A percentile compares a stretch with the other conserved stretches of the same genome.
Evolutionary conservation across 2,888 invertebrate genomes (phyloP).

Genomic region (Drosophila paramelanica): DNA sequence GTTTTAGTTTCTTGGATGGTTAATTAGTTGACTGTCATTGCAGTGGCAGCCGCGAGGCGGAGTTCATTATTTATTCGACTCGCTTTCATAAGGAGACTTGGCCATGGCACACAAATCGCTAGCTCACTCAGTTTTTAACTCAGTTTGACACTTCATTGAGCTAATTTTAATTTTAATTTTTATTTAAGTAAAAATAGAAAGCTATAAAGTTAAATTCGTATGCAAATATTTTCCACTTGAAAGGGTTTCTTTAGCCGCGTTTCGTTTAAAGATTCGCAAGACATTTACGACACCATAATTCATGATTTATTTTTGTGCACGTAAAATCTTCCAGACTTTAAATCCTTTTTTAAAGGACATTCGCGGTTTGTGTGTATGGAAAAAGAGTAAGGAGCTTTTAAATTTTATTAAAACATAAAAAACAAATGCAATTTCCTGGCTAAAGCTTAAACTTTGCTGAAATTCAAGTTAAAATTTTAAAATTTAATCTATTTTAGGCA

Average conservation of each 20-base stretch:
- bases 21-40: constrained; percentile 60
- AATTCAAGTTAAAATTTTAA: neutral
- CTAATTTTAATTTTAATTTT: constrained; percentile 39
- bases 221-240: constrained; percentile 39
- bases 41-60: constrained; percentile 52
- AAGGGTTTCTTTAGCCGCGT: constrained; percentile 2
- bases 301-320: too few relatives aligned
- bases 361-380: neutral
- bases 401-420: neutral
- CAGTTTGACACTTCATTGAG: constrained; percentile 61
- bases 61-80: constrained; percentile 52
- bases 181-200: neutral
- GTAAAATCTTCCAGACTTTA: too few relatives aligned
- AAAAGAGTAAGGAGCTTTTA: neutral
- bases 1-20: constrained; percentile 34
- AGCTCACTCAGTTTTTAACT: constrained; percentile 31
- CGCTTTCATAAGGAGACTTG: constrained; percentile 9
- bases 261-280: neutral
- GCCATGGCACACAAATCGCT: constrained; percentile 35
- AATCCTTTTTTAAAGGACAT: too few relatives aligned
- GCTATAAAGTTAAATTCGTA: neutral
- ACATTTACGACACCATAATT: neutral
- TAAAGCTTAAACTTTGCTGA: neutral
- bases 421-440: neutral
- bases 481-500: neutral